Conservation (phyloP, 30 jellyfish, hydroid and myxozoan species). For the Cassiopea xamachana region DNA sequence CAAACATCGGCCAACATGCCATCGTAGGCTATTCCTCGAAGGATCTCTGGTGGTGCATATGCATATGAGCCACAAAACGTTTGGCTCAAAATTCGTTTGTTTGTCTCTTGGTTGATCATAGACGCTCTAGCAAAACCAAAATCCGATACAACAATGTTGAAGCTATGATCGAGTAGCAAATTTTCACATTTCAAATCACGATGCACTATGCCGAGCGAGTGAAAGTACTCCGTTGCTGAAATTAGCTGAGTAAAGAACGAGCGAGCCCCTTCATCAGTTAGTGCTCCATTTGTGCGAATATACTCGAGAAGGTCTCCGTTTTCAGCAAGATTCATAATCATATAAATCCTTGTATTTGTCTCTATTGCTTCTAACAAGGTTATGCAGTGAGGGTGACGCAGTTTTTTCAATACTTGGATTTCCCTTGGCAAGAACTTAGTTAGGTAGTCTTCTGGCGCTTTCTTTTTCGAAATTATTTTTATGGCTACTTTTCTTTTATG, state of each 20-base stretch:
- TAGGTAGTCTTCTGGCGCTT: slow-evolving; percentile 98
- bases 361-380: slow-evolving; percentile 97
- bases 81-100: slow-evolving; percentile 87
- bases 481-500: slow-evolving; percentile 92
- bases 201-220: slow-evolving; percentile 92
- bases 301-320: slow-evolving; percentile 98
- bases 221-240: slow-evolving; percentile 92
- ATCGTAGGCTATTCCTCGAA: slow-evolving; percentile 97
- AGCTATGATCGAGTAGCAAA: slow-evolving; percentile 84
- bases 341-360: slow-evolving; percentile 90
- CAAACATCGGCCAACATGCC: slow-evolving; percentile 96
- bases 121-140: slow-evolving; percentile 97
- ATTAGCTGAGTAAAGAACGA: slow-evolving; percentile 80
- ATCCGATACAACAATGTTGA: slow-evolving; percentile 87
- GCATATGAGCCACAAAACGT: slow-evolving; percentile 99
- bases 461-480: slow-evolving; percentile 94
- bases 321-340: slow-evolving; percentile 97
- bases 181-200: slow-evolving; percentile 98
- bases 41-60: slow-evolving; percentile 98
- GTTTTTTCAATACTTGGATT: slow-evolving; percentile 91
- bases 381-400: slow-evolving; percentile 93
- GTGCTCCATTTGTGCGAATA: slow-evolving; percentile 92
- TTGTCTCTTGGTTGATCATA: slow-evolving; percentile 92
- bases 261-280: slow-evolving; percentile 93
- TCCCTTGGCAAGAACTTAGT: slow-evolving; percentile 96